Evolutionary conservation across 2,888 invertebrate genomes (phyloP).

Genomic region (Heliconius erato): DNA sequence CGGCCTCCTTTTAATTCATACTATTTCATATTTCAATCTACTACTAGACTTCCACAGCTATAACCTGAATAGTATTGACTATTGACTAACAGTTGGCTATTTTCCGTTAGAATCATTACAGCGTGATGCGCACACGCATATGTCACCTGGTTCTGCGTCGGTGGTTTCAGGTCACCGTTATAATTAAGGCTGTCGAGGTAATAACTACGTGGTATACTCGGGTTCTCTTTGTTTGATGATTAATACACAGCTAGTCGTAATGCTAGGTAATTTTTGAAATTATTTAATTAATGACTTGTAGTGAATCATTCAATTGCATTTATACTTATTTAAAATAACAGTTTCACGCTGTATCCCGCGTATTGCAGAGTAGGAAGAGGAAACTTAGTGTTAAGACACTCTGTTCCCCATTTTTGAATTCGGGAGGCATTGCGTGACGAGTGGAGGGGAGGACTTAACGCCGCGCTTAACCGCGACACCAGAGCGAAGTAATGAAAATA

Average conservation of each 20-base stretch:
- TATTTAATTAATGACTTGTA: background rate
- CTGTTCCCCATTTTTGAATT: too few relatives aligned
- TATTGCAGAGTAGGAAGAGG: too few relatives aligned
- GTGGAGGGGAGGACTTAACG: too few relatives aligned
- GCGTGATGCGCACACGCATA: constrained; percentile 61
- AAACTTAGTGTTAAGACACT: too few relatives aligned
- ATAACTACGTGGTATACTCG: constrained; percentile 32
- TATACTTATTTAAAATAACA: too few relatives aligned
- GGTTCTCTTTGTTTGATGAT: constrained; percentile 7
- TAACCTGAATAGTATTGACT: constrained; percentile 53
- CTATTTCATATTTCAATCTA: background rate
- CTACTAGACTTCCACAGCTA: constrained; percentile 42
- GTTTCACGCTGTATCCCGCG: too few relatives aligned
- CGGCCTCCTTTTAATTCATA: too few relatives aligned
- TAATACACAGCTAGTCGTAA: constrained; percentile 8
- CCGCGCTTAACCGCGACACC: too few relatives aligned
- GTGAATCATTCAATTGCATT: too few relatives aligned
- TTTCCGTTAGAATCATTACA: constrained; percentile 63
- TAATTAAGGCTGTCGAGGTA: constrained; percentile 45
- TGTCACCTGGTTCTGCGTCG: constrained; percentile 68
- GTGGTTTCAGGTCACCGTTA: constrained; percentile 55
- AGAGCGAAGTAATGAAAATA: too few relatives aligned
- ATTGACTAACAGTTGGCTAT: constrained; percentile 55
- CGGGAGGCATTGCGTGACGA: too few relatives aligned
- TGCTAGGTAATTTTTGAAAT: background rate